Evolutionary conservation across 2,113 vertebrate genomes (phyloP), one percentile per base, ranked within the genome.

Genomic region (Melanerpes aurifrons): DNA sequence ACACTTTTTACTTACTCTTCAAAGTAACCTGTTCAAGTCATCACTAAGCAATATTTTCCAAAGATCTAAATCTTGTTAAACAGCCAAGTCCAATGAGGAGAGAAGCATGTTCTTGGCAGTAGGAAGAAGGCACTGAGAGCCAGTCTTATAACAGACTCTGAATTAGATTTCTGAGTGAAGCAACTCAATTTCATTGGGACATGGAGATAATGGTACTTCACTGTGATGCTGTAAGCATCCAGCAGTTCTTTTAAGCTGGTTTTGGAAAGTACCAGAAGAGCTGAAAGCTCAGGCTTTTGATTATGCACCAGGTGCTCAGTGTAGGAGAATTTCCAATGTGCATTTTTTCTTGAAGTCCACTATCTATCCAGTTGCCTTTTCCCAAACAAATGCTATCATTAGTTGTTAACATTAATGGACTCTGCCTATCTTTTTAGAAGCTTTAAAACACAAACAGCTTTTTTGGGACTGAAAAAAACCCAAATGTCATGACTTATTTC

Each of bases 401-500:
- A 48, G 24, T 45, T 40, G 40, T 10, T 40, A 50, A 22, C 35
- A 24, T 59, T 63, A 48, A 26, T 45, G 28, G 37, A 35, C 59
- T 79, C 25, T 54, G 6, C 12, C 32, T 72, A 31, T 81, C 31
- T 14, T 84, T 82, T 70, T 47, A 67, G 70, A 86, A 83, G 58
- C 57, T 91, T 93, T 84, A 68, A 76, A 92, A 63, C 47, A 61
- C 9, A 9, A 63, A 50, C 26, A 81, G 43, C 29, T 32, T 95
- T 95, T 86, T 70, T 58, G 79, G 43, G 28, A 35, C 63, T 77
- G 67, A n/a, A 81, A 72, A 91, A 81, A 74, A 90, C 35, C 35
- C 26, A 1, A 15, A 78, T 82, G 87, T 61, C 21, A 21, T 82
- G 26, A 90, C 91, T 92, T 93, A 89, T 96, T 92, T 97, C 54